Base-by-base conservation (phyloP, 2,113 vertebrate genomes). In the Pseudorectes ferrugineus region DNA sequence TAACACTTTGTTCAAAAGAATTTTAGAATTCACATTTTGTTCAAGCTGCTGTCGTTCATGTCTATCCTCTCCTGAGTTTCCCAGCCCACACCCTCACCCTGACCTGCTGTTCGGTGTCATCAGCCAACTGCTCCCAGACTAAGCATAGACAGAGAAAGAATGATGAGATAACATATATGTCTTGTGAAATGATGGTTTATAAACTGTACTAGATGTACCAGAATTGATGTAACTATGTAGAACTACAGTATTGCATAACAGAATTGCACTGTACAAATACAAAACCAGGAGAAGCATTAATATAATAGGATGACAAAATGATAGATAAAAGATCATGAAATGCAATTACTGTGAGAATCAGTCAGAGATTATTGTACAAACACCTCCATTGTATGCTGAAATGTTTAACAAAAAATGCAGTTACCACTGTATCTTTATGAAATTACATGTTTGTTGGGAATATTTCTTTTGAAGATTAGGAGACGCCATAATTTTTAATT, bases 21-120 rank as follows among this genome's bases (percentile, higher is more conserved):
- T 63, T 67, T 43, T 40, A 40, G 31, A 83, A 65, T 59, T 74
- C 12, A 19, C 5, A 4, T 43, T 88, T 67, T 71, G 13, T 54
- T 80, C 8, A 35, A 54, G 35, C 25, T 7, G 1, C 18, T 80
- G 21, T n/a, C 3, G 0, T n/a, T 67, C 0, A 0, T 46, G 45
- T 38, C n/a, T 20, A 1, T 72, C 16, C 12, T 75, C 8, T 78
- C 18, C 40, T 2, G 1, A 42, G 12, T 54, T 79, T 31, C 21
- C 11, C 5, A 40, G 23, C 28, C 48, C 40, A 35, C 25, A 19
- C 8, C 9, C 25, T 61, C 81, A 79, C 16, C 23, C 28, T 2
- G 0, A 12, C 59, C 49, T 66, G 29, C 9, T 88, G 31, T 33
- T 75, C 15, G 51, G 11, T 23, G 29, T 55, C 59, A 54, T 63